phyloP scores from a whole-genome alignment of 2,797 vertebrate genomes.

The Platalea minor region DNA sequence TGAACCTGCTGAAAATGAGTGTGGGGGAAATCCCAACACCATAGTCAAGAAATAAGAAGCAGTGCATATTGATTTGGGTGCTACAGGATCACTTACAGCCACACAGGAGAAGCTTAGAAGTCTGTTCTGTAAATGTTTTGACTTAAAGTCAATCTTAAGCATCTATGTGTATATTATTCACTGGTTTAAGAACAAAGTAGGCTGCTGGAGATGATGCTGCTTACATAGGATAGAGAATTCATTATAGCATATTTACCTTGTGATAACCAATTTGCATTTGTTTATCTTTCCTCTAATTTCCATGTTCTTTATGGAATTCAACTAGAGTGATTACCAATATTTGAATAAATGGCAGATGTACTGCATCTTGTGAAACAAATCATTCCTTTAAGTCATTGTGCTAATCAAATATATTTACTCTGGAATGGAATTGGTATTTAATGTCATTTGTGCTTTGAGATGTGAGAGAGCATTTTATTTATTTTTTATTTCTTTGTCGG shows the following conservation, averaged over 20 bases:
- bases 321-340: neutral
- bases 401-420: conserved; percentile 13
- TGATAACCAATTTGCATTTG: conserved; percentile 9
- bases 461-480: neutral
- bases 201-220: neutral
- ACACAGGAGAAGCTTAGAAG: neutral
- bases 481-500: neutral
- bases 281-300: conserved; percentile 40
- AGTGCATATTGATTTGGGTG: neutral
- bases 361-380: neutral
- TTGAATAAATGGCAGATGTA: conserved; percentile 18
- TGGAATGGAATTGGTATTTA: neutral
- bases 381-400: neutral
- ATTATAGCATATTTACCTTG: neutral
- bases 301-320: neutral
- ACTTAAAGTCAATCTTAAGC: neutral
- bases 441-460: neutral
- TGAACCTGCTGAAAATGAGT: neutral
- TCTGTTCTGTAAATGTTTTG: neutral
- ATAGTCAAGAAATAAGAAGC: neutral
- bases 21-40: accelerated
- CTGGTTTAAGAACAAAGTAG: neutral
- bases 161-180: neutral
- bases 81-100: neutral
- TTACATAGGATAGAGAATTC: neutral